Base-by-base conservation (phyloP, 2,888 invertebrate genomes). In the Micoletzkya japonica region DNA sequence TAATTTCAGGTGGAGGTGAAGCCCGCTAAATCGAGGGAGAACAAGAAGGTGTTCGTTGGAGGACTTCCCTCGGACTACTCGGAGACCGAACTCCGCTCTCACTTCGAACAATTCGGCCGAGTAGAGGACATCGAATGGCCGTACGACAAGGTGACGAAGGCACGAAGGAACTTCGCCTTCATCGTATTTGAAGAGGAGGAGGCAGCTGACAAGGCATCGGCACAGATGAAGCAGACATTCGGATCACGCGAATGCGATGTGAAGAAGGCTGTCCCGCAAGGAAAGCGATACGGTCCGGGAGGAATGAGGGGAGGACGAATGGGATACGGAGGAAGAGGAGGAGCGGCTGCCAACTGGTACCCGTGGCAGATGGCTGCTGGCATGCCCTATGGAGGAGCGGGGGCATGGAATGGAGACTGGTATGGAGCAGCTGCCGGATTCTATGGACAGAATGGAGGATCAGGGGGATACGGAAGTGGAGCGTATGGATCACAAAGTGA, bases 11-110 rank as follows among this genome's bases (percentile, higher is more conserved):
- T 82, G 37, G 85, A 85, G 70, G 83, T 85, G 36, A 85, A 85
- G 74, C 84, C 83, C 49, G 85, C 85, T 39, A 85, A 85, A 70
- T 83, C 83, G 4, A 80, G 85, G 37, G 85, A 85, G 73, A 86
- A 85, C 77, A 86, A 86, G 82, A 86, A 86, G 73, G 83, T 86
- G 39, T 86, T 86, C 75, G 83, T 86, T 60, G 86, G 86, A 37
- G 86, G 86, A 26, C 77, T 86, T 30, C 84, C 86, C 36, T 77
- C 81, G 26, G 86, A 86, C 71, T 81, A 73, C 75, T 75, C 78
- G 32, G 86, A 86, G 72, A 76, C 77, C 30, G 84, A 86, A 20
- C 77, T 86, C 36, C 77, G 83, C 26, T 60, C 72, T 30, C 82
- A 86, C 72, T 86, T 86, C 75, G 83, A 81, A 61, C 77, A 80